phyloP scores from a whole-genome alignment of 2,113 vertebrate genomes.

The Tautogolabrus adspersus region DNA sequence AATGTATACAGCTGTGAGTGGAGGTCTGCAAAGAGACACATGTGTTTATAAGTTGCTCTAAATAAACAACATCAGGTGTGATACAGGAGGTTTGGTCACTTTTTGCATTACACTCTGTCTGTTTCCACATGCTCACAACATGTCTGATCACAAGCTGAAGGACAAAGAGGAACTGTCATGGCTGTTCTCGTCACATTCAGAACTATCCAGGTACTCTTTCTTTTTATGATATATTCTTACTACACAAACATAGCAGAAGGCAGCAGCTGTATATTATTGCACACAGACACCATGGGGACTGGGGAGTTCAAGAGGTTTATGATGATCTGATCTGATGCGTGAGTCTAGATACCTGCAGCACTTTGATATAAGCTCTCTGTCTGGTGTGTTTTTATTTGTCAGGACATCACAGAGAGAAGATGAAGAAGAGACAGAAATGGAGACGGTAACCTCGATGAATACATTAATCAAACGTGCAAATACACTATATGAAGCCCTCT shows the following conservation, averaged over 20 bases:
- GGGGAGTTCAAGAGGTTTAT: conserved; percentile 2
- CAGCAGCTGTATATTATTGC: background rate
- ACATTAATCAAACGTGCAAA: conserved; percentile 27
- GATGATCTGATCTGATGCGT: background rate
- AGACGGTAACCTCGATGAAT: conserved; percentile 26
- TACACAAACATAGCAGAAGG: background rate
- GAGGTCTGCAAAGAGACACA: too few relatives aligned
- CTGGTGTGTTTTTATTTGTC: conserved; percentile 17
- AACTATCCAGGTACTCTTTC: conserved; percentile 3
- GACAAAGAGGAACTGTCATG: background rate
- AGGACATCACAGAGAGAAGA: conserved; percentile 24
- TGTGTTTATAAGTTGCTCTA: too few relatives aligned
- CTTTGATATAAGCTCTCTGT: background rate
- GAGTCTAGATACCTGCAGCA: background rate
- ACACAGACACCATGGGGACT: background rate
- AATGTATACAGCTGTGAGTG: background rate
- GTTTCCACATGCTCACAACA: background rate
- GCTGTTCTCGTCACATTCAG: background rate
- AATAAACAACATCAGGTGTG: background rate
- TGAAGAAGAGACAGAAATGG: conserved; percentile 10
- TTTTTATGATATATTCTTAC: too few relatives aligned
- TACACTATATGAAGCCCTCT: background rate
- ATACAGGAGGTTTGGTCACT: background rate
- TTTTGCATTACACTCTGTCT: background rate
- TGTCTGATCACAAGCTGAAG: background rate